These are phyloP conservation scores for Pentamera pediparva DNA, from an alignment of 53 echinoderm and acorn worm species.

Conservation along the genomic window DNA sequence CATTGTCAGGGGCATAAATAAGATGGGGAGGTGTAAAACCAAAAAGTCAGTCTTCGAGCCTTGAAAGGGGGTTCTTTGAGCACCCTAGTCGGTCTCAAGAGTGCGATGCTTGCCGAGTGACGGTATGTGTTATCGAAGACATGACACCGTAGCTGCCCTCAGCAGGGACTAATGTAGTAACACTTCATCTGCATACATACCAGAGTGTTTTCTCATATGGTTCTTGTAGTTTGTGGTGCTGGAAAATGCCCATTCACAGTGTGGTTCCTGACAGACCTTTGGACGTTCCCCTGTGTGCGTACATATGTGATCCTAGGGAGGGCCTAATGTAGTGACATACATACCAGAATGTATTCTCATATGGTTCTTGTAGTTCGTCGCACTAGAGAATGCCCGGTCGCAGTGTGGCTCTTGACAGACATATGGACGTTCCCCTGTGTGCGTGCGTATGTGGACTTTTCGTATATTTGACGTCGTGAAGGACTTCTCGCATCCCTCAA, in stretches of 20 bases:
- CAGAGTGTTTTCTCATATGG: slow-evolving; percentile 98
- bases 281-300: slow-evolving; percentile 93
- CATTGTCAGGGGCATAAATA: no score
- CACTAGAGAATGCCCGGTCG: slow-evolving; percentile 91
- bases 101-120: no score
- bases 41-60: no score
- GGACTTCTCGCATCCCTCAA: slow-evolving; percentile 88
- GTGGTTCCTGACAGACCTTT: slow-evolving; percentile 72
- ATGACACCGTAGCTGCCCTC: no score
- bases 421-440: slow-evolving; percentile 90
- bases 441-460: slow-evolving; percentile 94
- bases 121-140: no score
- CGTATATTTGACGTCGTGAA: slow-evolving; percentile 98
- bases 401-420: slow-evolving; percentile 74
- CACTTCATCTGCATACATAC: no score
- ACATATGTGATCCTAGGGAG: slow-evolving; percentile 92
- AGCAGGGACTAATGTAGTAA: no score
- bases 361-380: slow-evolving; percentile 97
- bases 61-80: no score
- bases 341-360: slow-evolving; percentile 98
- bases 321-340: no score
- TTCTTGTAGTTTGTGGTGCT: slow-evolving; percentile 99
- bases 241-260: slow-evolving; percentile 40
- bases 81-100: no score
- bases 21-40: no score